A percentile compares a stretch with the other conserved stretches of the same genome.
Evolutionary conservation across 2,113 vertebrate species (phyloP).

Genomic region (Gasterosteus aculeatus): DNA sequence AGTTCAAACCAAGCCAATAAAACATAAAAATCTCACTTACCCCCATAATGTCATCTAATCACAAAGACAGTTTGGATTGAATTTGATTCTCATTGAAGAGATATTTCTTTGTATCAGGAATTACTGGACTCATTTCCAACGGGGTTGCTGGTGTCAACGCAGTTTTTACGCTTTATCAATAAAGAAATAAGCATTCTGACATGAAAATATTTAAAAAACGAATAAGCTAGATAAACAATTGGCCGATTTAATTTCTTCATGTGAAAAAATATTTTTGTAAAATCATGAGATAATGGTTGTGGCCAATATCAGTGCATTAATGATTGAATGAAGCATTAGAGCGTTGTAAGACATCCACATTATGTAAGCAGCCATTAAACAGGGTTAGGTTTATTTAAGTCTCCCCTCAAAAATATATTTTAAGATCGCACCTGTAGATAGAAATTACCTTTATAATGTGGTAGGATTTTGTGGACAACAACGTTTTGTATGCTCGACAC

Average conservation of each 20-base stretch:
- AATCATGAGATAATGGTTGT: neutral
- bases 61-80: neutral
- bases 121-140: neutral
- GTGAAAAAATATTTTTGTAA: no score
- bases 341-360: neutral
- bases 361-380: neutral
- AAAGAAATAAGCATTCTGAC: neutral
- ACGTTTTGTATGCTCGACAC: neutral
- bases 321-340: neutral
- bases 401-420: neutral
- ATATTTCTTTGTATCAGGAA: neutral
- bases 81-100: neutral
- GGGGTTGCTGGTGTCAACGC: neutral
- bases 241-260: neutral
- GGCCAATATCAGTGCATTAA: neutral
- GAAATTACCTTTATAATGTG: no score
- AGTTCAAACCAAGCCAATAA: conserved; percentile 34
- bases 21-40: conserved; percentile 6
- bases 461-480: no score
- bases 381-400: neutral
- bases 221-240: neutral
- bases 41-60: neutral
- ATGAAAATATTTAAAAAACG: neutral
- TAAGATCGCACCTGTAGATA: neutral
- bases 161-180: neutral